These are phyloP conservation scores for Nymphicus hollandicus DNA, from an alignment of 2,113 vertebrate species.

Conservation along the genomic window DNA sequence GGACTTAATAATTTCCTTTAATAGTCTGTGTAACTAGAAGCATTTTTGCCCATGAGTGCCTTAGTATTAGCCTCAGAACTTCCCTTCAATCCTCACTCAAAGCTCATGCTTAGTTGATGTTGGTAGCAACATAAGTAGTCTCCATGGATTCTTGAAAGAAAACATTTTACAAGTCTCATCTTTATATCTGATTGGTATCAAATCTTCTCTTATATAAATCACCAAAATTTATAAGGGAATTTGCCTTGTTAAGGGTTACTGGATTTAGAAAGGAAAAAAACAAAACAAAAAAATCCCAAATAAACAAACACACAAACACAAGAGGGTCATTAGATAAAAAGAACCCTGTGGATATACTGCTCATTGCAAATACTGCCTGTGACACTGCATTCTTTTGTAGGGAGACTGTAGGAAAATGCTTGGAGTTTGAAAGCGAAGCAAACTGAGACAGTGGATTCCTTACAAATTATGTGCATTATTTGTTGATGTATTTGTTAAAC, in stretches of 20 bases:
- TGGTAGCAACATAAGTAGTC: not conserved
- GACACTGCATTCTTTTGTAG: not conserved
- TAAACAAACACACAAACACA: not conserved
- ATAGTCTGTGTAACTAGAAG: not conserved
- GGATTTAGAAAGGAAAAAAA: not conserved
- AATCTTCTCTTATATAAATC: not conserved
- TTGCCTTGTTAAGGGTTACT: not conserved
- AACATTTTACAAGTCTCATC: not conserved
- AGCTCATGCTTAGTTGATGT: not conserved
- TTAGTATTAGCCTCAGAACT: not conserved
- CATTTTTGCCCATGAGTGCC: not conserved
- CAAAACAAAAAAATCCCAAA: not conserved
- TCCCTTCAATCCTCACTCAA: not conserved
- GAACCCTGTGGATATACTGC: not conserved
- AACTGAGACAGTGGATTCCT: not conserved
- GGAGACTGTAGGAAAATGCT: not conserved
- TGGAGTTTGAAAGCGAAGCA: not conserved
- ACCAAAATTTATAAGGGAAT: not conserved
- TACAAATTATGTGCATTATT: not conserved
- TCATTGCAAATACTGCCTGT: not conserved
- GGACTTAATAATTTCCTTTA: conserved; percentile 5
- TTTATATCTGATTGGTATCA: not conserved
- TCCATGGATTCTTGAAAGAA: not conserved
- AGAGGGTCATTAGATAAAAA: not conserved
- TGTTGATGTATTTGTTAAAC: not conserved